Base-by-base conservation (phyloP, 2,888 invertebrate genomes). In the Andrena minutula region DNA sequence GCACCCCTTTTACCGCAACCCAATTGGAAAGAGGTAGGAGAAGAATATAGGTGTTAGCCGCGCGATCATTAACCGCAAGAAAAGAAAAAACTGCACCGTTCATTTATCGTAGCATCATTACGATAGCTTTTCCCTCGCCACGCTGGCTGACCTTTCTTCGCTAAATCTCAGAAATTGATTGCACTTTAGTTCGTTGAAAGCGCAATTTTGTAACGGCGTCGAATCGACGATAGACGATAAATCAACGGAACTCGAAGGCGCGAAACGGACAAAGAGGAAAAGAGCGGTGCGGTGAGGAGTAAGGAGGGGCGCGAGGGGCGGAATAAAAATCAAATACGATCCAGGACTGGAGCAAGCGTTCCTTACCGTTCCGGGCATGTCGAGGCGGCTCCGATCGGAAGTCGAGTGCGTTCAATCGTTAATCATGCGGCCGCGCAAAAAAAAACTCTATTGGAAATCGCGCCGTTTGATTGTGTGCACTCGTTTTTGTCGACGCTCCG, bases 351-450 rank as follows among this genome's bases (percentile, higher is more conserved):
- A 64, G 49, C 76, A 63, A 75, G 85, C 81, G 86, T 82, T 85
- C 80, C 75, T 84, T 87, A 83, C 80, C 86, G 83, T 76, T 85
- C 84, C 73, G 80, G 88, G 89, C 90, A 89, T 89, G 89, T 89
- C 89, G 90, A 85, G 86, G 86, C 89, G 89, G 87, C 86, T 88
- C 85, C 86, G 91, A 93, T 93, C 93, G 92, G 92, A 93, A 93
- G 93, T 93, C 93, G 92, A 93, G 93, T 93, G 93, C 92, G 92
- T 93, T 91, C 91, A 88, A 91, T 93, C 93, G 93, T 93, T 93
- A 93, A 93, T 93, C 93, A 93, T 90, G 88, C 81, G 89, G 89
- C 80, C 89, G 79, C 81, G 88, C 89, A 89, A 90, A 91, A 92
- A 92, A 90, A 90, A 90, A 85, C 90, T 88, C 89, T 89, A 90